Evolutionary conservation across 2,888 invertebrate species (phyloP).

Genomic region (Seira musarum): DNA sequence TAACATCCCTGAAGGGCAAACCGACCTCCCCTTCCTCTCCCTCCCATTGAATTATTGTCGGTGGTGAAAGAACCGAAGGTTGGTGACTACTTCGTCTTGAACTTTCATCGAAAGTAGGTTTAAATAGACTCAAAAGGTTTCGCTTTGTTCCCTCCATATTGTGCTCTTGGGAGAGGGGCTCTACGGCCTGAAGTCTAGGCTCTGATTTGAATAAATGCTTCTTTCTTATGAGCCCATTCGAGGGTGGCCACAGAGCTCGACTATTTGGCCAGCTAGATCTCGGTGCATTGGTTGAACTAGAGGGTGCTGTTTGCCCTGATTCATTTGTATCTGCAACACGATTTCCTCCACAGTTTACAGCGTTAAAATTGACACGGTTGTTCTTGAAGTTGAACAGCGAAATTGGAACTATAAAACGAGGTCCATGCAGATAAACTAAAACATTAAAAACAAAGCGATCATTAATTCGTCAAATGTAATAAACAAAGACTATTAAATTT

Average conservation of each 20-base stretch:
- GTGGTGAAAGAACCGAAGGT: slow-evolving; percentile 31
- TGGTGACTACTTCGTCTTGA: background rate
- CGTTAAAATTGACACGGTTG: slow-evolving; percentile 18
- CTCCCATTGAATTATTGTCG: slow-evolving; percentile 55
- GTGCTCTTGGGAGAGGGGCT: slow-evolving; percentile 14
- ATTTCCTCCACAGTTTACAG: background rate
- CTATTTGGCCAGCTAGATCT: slow-evolving; percentile 68
- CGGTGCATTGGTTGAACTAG: slow-evolving; percentile 48
- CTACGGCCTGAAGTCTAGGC: slow-evolving; percentile 47
- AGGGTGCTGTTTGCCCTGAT: background rate
- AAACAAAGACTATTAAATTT: too few species aligned
- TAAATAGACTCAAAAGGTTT: background rate
- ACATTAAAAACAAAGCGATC: too few species aligned
- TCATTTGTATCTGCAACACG: background rate
- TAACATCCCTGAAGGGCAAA: slow-evolving; percentile 18
- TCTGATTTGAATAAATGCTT: slow-evolving; percentile 63
- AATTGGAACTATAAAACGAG: slow-evolving; percentile 67
- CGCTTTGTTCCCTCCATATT: background rate
- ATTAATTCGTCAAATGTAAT: too few species aligned
- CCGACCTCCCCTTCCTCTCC: slow-evolving; percentile 21
- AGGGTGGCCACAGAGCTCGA: slow-evolving; percentile 45
- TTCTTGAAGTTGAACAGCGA: slow-evolving; percentile 63
- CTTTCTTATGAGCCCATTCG: slow-evolving; percentile 49
- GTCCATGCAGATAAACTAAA: slow-evolving; percentile 66
- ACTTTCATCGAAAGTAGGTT: background rate